phyloP scores from a whole-genome alignment of 2,888 invertebrate species.

The Drosophila maculinotata region DNA sequence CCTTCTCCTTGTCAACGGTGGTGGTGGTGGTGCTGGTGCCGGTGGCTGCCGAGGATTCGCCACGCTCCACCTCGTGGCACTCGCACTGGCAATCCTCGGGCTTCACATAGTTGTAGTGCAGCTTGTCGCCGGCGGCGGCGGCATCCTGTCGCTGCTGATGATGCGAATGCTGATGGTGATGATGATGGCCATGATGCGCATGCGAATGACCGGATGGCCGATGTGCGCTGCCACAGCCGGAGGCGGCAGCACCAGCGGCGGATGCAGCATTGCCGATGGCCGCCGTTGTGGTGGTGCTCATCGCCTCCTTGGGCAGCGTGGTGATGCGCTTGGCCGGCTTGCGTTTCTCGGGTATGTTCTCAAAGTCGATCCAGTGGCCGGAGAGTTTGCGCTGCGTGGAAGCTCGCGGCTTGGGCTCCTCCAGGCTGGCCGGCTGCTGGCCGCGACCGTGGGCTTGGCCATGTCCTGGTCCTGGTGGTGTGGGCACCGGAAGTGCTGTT shows the following conservation, averaged over 20 bases:
- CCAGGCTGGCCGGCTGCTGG: constrained; percentile 31
- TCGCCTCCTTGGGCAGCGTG: constrained; percentile 88
- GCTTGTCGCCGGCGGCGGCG: constrained; percentile 72
- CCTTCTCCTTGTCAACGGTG: constrained; percentile 39
- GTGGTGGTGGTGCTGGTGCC: constrained; percentile 7
- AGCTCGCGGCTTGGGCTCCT: constrained; percentile 56
- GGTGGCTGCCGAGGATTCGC: constrained; percentile 64
- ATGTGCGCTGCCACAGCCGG: constrained; percentile 35
- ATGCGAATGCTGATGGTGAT: constrained; percentile 48
- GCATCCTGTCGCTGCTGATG: constrained; percentile 52
- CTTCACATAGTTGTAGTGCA: constrained; percentile 92
- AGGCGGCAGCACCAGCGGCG: constrained; percentile 27
- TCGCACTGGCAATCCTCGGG: constrained; percentile 95
- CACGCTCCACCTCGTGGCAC: constrained; percentile 89
- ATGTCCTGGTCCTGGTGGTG: background rate
- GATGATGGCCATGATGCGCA: constrained; percentile 38
- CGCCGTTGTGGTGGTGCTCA: constrained; percentile 42
- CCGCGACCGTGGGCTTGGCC: too few species aligned
- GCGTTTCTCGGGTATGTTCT: constrained; percentile 93
- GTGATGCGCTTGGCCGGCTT: constrained; percentile 93
- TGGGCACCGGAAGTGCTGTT: background rate
- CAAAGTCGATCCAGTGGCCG: constrained; percentile 93
- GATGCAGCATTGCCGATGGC: constrained; percentile 37
- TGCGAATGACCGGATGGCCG: constrained; percentile 31
- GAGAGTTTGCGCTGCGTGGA: constrained; percentile 83